phyloP scores from a whole-genome alignment of 2,797 vertebrate species.

The Sebastiscus tertius region DNA sequence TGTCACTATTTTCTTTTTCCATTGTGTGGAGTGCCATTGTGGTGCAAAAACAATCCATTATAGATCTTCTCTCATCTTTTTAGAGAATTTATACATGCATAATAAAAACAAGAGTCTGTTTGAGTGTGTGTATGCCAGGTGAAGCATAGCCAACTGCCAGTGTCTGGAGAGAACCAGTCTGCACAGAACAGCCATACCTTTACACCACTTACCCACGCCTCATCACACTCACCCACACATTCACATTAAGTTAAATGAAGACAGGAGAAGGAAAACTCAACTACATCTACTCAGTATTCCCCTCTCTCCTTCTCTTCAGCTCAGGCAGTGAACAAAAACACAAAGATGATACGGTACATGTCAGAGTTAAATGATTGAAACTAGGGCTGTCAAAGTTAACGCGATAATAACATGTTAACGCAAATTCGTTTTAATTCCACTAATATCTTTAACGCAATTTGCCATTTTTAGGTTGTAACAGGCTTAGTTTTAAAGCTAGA shows the following conservation, averaged over 20 bases:
- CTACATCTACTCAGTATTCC: not conserved
- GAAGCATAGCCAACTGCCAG: constrained; percentile 37
- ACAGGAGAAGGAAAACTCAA: constrained; percentile 1
- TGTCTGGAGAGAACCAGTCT: constrained; percentile 49
- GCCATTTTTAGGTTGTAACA: too few relatives aligned
- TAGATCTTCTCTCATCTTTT: not conserved
- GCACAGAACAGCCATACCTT: constrained; percentile 61
- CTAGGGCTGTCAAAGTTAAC: too few relatives aligned
- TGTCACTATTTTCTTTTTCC: not conserved
- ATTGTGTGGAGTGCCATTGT: not conserved
- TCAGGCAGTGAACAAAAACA: not conserved
- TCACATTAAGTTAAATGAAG: constrained; percentile 15
- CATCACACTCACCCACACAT: constrained; percentile 44
- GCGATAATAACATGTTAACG: too few relatives aligned
- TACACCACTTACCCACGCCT: constrained; percentile 54
- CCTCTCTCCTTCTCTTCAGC: not conserved
- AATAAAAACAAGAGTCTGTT: not conserved
- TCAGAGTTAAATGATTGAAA: not conserved
- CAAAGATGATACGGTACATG: not conserved
- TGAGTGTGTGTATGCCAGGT: constrained; percentile 8
- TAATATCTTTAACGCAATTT: too few relatives aligned
- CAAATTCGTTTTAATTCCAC: too few relatives aligned
- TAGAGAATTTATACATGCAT: not conserved
- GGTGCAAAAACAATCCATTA: not conserved
- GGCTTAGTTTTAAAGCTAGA: too few relatives aligned